Evolutionary conservation across 1,140 invertebrate species (phyloP).

Genomic region (Laodelphax striatellus): DNA sequence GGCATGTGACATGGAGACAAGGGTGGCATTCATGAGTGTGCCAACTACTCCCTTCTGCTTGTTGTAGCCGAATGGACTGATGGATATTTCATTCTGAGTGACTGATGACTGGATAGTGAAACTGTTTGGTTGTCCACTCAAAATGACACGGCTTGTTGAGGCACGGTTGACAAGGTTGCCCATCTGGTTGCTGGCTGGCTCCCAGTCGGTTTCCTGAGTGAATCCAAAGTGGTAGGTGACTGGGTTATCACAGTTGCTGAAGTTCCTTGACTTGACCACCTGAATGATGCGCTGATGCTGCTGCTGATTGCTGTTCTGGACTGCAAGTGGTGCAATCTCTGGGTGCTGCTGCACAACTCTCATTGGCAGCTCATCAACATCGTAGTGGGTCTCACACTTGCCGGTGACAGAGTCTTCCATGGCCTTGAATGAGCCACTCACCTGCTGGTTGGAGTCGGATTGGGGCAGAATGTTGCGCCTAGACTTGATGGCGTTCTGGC

Average conservation of each 20-base stretch:
- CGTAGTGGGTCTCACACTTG: slow-evolving; percentile 51
- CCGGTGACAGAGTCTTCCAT: slow-evolving; percentile 58
- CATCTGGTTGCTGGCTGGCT: slow-evolving; percentile 39
- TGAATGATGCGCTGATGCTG: slow-evolving; percentile 39
- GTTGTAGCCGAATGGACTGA: slow-evolving; percentile 36
- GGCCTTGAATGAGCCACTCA: slow-evolving; percentile 40
- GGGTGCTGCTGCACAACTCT: slow-evolving; percentile 34
- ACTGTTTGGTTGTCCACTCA: slow-evolving; percentile 35
- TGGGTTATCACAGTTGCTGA: slow-evolving; percentile 43
- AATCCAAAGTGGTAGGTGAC: slow-evolving; percentile 49
- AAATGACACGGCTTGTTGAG: too few relatives aligned
- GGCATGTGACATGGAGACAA: slow-evolving; percentile 29
- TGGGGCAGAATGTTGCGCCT: slow-evolving; percentile 37
- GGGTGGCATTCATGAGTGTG: slow-evolving; percentile 41
- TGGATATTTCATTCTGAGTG: slow-evolving; percentile 41
- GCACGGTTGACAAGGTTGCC: slow-evolving; percentile 36
- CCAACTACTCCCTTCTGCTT: slow-evolving; percentile 43
- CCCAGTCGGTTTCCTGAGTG: slow-evolving; percentile 35
- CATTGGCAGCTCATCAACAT: slow-evolving; percentile 42
- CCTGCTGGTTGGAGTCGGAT: slow-evolving; percentile 32
- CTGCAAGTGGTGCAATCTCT: slow-evolving; percentile 37
- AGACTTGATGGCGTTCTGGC: slow-evolving; percentile 32
- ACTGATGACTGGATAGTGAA: slow-evolving; percentile 49
- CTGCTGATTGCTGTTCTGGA: slow-evolving; percentile 27
- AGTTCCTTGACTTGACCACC: slow-evolving; percentile 53